These are phyloP conservation scores for Eilema griseolum DNA, from an alignment of 2,888 invertebrate species.

Conservation along the genomic window DNA sequence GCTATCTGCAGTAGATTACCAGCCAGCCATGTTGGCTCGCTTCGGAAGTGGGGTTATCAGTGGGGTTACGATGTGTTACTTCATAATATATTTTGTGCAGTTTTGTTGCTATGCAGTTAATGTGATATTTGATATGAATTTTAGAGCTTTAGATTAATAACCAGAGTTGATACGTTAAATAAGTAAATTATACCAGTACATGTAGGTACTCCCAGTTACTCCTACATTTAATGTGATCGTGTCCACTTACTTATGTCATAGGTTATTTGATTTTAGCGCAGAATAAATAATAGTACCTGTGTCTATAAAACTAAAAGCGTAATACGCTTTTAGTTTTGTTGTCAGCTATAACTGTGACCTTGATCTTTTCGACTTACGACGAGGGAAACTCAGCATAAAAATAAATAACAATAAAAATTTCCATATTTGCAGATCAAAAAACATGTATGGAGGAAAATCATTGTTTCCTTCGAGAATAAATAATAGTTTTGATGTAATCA, in stretches of 20 bases:
- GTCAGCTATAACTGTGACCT: background rate
- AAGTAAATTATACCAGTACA: background rate
- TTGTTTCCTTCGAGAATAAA: background rate
- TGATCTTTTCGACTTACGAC: background rate
- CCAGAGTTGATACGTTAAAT: background rate
- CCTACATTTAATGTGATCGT: too few species aligned
- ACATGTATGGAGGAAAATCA: background rate
- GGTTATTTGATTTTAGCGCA: too few species aligned
- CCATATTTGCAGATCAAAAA: background rate
- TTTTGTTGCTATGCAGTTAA: slow-evolving; percentile 31
- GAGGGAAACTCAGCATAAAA: background rate
- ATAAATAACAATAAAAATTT: background rate
- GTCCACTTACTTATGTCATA: too few species aligned
- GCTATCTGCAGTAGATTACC: slow-evolving; percentile 34
- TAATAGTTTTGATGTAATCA: background rate
- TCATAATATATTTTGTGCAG: slow-evolving; percentile 31
- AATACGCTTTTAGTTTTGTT: background rate
- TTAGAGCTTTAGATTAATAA: background rate
- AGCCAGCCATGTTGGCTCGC: slow-evolving; percentile 36
- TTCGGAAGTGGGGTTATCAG: slow-evolving; percentile 62
- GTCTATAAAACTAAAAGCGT: too few species aligned
- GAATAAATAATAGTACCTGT: too few species aligned
- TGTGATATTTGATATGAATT: slow-evolving; percentile 3
- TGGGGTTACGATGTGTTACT: slow-evolving; percentile 54
- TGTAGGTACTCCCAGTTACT: too few species aligned